Percentiles rank a stretch among this genome's conserved stretches.
phyloP scores from a whole-genome alignment of 1,140 invertebrate species.

The Mya arenaria region DNA sequence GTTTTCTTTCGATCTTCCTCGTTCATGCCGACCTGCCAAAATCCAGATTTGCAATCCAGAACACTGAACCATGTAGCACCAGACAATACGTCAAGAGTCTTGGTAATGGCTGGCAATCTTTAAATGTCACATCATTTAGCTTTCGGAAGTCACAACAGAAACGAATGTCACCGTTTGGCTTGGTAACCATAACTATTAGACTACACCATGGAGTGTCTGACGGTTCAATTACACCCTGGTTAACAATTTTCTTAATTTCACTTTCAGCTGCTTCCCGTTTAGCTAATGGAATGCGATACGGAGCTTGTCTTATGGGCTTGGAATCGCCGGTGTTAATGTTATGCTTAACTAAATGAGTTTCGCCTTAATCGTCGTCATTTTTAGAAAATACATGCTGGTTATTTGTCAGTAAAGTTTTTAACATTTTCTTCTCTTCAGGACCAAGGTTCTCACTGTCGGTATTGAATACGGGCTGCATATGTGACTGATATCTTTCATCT shows the following conservation, averaged over 20 bases:
- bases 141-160: constrained; percentile 82
- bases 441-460: neutral
- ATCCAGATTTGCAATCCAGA: constrained; percentile 38
- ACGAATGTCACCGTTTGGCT: constrained; percentile 79
- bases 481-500: no score
- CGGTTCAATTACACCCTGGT: constrained; percentile 69
- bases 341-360: constrained; percentile 24
- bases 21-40: constrained; percentile 22
- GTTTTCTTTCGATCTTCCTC: constrained; percentile 4
- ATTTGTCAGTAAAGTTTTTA: constrained; percentile 20
- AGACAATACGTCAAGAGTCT: constrained; percentile 31
- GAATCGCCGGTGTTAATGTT: constrained; percentile 23
- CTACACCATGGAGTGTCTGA: constrained; percentile 81
- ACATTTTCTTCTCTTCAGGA: neutral
- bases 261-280: constrained; percentile 14
- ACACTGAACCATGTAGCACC: constrained; percentile 13
- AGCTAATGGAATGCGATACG: constrained; percentile 1
- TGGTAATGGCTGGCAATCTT: constrained; percentile 44
- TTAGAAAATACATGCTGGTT: constrained; percentile 11
- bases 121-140: constrained; percentile 55
- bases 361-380: constrained; percentile 13
- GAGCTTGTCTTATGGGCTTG: constrained; percentile 8
- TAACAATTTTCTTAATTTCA: constrained; percentile 27
- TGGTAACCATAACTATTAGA: constrained; percentile 82
- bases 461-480: neutral